Base-by-base conservation (phyloP, 2,888 invertebrate genomes). In the Cenopis cana region DNA sequence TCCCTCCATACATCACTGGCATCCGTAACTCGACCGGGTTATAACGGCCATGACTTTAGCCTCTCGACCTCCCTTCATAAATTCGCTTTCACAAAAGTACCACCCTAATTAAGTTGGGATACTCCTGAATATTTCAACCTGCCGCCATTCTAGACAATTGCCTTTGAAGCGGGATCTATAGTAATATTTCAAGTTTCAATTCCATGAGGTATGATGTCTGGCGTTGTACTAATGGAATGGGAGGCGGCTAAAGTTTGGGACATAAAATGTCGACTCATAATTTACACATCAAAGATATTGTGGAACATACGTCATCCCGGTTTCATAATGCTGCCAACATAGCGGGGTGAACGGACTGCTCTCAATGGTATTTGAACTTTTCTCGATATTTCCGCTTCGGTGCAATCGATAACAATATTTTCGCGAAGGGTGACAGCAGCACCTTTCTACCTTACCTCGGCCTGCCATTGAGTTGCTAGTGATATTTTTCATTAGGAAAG, bases 101-200 rank as follows among this genome's bases (percentile, higher is more conserved):
- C 80, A 77, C 79, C 79, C 86, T 88, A 89, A 90, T 89, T 89
- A 89, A 87, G 84, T 84, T 79, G 86, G 85, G 81, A 82, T 86
- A 86, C 86, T 85, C 84, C 78, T 85, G 84, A 86, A 87, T 87
- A 86, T 86, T 86, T 86, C 82, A 85, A 82, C 81, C 79, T 77
- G 76, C 66, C 60, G 76, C 69, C 75, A 72, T 75, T 77, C 76
- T 78, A 74, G 73, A 77, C 78, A 79, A 81, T 82, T 77, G 77
- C 76, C 76, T 82, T 77, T 79, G 78, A 81, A 81, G 77, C 79
- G 77, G 76, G 79, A 79, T 80, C 79, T 81, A 71, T 74, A 71
- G 80, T 80, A 82, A 82, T 82, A 82, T 82, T 82, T 82, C 80
- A 83, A 80, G 78, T 76, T 75, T 69, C 74, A 73, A 62, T 74